Conservation (phyloP, 2,888 invertebrate genomes). For the Eudemis profundana region DNA sequence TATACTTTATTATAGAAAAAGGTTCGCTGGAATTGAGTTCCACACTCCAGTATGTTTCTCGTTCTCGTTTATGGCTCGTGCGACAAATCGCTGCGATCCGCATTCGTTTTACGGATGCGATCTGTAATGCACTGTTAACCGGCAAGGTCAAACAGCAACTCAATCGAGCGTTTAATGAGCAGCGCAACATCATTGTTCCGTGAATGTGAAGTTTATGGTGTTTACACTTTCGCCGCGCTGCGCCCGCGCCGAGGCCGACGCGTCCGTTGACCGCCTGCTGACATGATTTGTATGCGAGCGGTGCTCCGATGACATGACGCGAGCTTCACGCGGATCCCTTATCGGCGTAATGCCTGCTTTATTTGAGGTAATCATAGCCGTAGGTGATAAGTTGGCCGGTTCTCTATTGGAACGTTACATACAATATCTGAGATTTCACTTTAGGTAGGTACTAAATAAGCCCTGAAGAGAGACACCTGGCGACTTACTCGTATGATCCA, state of each 20-base stretch:
- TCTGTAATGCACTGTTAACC: neutral
- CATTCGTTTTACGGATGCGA: too few relatives aligned
- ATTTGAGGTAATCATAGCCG: neutral
- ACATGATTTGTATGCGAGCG: constrained; percentile 15
- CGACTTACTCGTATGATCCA: too few relatives aligned
- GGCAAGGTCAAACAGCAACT: constrained; percentile 1
- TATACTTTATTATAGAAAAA: too few relatives aligned
- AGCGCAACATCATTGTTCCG: constrained; percentile 13
- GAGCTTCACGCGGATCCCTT: neutral
- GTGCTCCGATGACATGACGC: neutral
- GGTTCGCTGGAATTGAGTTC: too few relatives aligned
- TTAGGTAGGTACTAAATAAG: too few relatives aligned
- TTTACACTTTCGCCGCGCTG: constrained; percentile 29
- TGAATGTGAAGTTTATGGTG: constrained; percentile 22
- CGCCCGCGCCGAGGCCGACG: neutral
- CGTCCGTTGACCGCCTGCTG: constrained; percentile 26
- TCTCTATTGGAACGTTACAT: too few relatives aligned
- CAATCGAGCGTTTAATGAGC: neutral
- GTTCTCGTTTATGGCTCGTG: too few relatives aligned
- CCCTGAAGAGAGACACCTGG: too few relatives aligned
- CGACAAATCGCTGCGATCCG: too few relatives aligned
- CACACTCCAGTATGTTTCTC: too few relatives aligned
- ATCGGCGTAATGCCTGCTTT: neutral
- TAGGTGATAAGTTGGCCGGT: too few relatives aligned
- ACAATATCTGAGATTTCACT: too few relatives aligned